Base-by-base conservation (phyloP, 2,888 invertebrate species). In the Tetragonula carbonaria region DNA sequence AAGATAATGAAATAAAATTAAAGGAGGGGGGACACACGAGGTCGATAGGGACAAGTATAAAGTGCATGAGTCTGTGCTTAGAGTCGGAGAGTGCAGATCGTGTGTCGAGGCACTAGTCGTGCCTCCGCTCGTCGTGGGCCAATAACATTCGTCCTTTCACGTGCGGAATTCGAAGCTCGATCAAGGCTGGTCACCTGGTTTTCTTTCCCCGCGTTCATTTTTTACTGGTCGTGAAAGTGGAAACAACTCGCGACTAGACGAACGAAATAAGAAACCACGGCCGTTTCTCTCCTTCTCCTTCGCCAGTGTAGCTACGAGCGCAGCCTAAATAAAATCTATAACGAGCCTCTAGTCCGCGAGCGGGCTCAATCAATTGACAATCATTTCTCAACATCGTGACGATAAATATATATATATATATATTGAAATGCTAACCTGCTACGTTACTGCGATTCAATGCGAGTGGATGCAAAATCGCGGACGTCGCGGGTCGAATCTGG, bases 381-480 rank as follows among this genome's bases (percentile, higher is more conserved):
- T 6, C 33, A 51, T 55, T 65, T 23, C 33, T 2, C 14, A 59
- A 16, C 51, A 33, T 70, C 53, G 62, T 11, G 57, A 11, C 8
- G 23, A 28, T 28, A 59, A 50, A 33, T 18, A 8, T 6, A 5
- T 18, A 8, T 8, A 8, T 18, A 8, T 6, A 5, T 18, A 8
- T 8, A 8, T 45, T 45, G 23, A 86, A 38, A 93, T 93, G 93
- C 89, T 93, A 66, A 91, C 92, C 74, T 92, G 92, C 82, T 92
- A 92, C 84, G 82, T 93, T 83, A 91, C 92, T 53, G 92, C 93
- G 33, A 83, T 92, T 57, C 93, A 91, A 67, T 90, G 82, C 82
- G 91, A 93, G 73, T 93, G 93, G 92, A 80, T 90, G 67, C 86
- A 89, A 45, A 87, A 84, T 67, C 86, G 86, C 16, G 81, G 73